Evolutionary conservation across 2,797 vertebrate genomes (phyloP).

Genomic region (Pampus argenteus): DNA sequence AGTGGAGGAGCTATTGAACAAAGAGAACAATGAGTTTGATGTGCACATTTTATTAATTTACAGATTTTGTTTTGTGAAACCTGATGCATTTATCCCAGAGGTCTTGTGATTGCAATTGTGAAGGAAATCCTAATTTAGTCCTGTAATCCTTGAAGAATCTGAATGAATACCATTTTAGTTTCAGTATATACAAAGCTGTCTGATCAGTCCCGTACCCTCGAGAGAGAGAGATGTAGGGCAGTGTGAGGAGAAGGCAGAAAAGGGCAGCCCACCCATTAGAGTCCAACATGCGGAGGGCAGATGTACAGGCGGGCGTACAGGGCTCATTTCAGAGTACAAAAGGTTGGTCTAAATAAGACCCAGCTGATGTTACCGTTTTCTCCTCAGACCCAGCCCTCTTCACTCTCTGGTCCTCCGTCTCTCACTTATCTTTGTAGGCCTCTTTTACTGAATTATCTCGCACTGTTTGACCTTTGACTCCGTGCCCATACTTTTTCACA

Average conservation of each 20-base stretch:
- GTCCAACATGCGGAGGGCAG: constrained; percentile 80
- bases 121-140: constrained; percentile 10
- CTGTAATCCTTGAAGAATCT: constrained; percentile 13
- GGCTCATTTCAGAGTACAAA: constrained; percentile 72
- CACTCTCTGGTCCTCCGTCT: constrained; percentile 39
- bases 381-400: constrained; percentile 43
- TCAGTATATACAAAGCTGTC: neutral
- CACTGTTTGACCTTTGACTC: constrained; percentile 72
- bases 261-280: constrained; percentile 74
- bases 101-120: neutral
- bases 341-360: constrained; percentile 80
- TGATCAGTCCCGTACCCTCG: constrained; percentile 16
- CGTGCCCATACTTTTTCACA: constrained; percentile 65
- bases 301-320: constrained; percentile 63
- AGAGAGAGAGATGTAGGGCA: constrained; percentile 43
- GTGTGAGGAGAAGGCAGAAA: constrained; percentile 46
- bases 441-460: constrained; percentile 67
- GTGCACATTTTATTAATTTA: neutral
- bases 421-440: constrained; percentile 63
- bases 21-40: constrained; percentile 7
- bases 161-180: constrained; percentile 10
- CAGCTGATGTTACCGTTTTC: constrained; percentile 72
- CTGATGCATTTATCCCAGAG: neutral
- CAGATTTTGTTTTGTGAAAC: neutral
- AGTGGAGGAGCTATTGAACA: neutral